Percentiles rank a stretch among this genome's conserved stretches.
Evolutionary conservation across 2,113 vertebrate species (phyloP).

Genomic region (Etheostoma cragini): DNA sequence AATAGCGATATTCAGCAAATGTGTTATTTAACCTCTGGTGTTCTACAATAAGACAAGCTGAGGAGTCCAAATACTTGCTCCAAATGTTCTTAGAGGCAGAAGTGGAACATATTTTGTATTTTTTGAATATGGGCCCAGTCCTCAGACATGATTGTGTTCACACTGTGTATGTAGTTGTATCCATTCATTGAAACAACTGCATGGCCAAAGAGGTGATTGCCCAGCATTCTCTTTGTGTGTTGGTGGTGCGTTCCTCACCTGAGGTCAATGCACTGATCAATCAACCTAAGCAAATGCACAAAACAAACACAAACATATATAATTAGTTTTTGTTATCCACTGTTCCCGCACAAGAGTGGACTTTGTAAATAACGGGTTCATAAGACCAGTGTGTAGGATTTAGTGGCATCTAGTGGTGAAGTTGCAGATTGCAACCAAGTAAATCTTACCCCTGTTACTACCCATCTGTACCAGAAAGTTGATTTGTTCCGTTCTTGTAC

Average conservation of each 20-base stretch:
- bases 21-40: not conserved
- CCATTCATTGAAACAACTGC: too few species aligned
- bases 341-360: not conserved
- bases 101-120: not conserved
- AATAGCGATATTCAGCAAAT: not conserved
- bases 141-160: not conserved
- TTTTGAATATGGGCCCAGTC: too few species aligned
- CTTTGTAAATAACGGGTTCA: not conserved
- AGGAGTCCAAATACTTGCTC: not conserved
- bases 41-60: not conserved
- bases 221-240: slow-evolving; percentile 20
- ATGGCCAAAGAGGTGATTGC: not conserved
- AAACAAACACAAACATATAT: not conserved
- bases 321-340: not conserved
- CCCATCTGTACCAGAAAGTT: too few species aligned
- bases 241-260: not conserved
- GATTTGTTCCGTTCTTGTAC: too few species aligned
- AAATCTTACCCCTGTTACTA: too few species aligned
- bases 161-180: not conserved
- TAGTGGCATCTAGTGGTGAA: too few species aligned
- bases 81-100: not conserved
- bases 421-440: too few species aligned
- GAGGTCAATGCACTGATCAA: not conserved
- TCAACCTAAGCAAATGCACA: slow-evolving; percentile 27
- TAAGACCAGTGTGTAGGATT: too few species aligned